Percentiles rank a stretch among this genome's conserved stretches.
phyloP scores from a whole-genome alignment of 2,888 invertebrate species.

The Sialis fuliginosa region DNA sequence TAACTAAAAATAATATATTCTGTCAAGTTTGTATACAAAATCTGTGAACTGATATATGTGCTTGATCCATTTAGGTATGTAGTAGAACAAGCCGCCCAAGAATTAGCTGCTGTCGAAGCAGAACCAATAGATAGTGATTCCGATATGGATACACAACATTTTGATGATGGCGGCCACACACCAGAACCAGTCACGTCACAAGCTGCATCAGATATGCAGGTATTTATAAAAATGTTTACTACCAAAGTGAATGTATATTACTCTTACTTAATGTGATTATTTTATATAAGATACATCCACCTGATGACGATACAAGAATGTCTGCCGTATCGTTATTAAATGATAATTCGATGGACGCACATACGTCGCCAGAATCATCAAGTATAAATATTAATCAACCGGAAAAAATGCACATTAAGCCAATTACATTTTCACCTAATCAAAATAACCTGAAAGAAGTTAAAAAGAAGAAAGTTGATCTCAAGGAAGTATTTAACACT shows the following conservation, averaged over 20 bases:
- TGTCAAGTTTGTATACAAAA: neutral
- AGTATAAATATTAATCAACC: constrained; percentile 16
- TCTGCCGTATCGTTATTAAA: constrained; percentile 26
- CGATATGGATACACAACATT: constrained; percentile 24
- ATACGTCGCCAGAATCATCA: constrained; percentile 15
- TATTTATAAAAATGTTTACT: neutral
- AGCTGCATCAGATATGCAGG: neutral
- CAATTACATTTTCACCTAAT: constrained; percentile 25
- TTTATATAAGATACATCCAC: constrained; percentile 17
- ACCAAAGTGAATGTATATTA: neutral
- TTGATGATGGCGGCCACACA: constrained; percentile 11
- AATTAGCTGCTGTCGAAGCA: constrained; percentile 46
- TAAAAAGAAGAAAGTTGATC: constrained; percentile 55
- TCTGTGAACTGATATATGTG: neutral
- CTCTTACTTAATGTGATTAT: neutral
- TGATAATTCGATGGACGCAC: constrained; percentile 15
- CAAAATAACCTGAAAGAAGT: constrained; percentile 26
- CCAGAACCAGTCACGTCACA: constrained; percentile 6
- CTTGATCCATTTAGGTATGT: constrained; percentile 23
- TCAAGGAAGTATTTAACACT: constrained; percentile 72
- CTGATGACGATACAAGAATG: constrained; percentile 27
- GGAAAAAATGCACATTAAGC: constrained; percentile 23
- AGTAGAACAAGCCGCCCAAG: constrained; percentile 35
- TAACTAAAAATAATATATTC: neutral
- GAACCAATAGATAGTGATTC: constrained; percentile 61